These are phyloP conservation scores for Sebastes miniatus DNA, from an alignment of 2,797 vertebrate species.

Conservation along the genomic window DNA sequence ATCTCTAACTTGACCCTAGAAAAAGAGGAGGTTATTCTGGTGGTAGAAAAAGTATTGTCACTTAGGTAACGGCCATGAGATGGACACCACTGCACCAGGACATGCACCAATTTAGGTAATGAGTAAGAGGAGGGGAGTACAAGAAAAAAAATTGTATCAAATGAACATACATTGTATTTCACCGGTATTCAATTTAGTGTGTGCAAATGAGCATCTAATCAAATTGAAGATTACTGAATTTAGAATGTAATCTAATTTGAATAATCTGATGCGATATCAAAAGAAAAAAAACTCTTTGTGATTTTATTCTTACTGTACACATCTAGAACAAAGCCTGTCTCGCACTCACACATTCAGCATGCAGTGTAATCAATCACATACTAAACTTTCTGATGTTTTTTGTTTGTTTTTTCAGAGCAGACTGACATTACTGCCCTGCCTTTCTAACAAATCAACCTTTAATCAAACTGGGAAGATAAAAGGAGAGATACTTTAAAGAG, in stretches of 20 bases:
- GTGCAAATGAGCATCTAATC: neutral
- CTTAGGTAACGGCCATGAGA: neutral
- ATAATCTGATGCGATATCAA: neutral
- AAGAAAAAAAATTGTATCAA: neutral
- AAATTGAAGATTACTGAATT: neutral
- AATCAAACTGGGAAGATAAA: slow-evolving; percentile 51
- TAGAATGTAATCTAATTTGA: neutral
- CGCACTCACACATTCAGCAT: neutral
- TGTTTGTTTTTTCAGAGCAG: neutral
- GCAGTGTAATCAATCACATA: neutral
- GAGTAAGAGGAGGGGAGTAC: neutral
- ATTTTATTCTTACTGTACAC: neutral
- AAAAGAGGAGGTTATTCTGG: slow-evolving; percentile 26
- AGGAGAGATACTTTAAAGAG: slow-evolving; percentile 27
- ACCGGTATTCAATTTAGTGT: neutral
- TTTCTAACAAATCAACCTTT: slow-evolving; percentile 47
- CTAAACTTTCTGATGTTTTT: neutral
- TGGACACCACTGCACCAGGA: neutral
- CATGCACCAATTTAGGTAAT: neutral
- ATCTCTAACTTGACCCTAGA: slow-evolving; percentile 41
- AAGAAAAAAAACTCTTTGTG: neutral
- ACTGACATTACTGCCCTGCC: neutral
- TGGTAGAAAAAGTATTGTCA: slow-evolving; percentile 11
- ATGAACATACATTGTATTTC: neutral
- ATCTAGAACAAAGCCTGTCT: neutral